These are phyloP conservation scores for Lagenorhynchus albirostris DNA, from an alignment of 2,113 vertebrate species.

Conservation along the genomic window DNA sequence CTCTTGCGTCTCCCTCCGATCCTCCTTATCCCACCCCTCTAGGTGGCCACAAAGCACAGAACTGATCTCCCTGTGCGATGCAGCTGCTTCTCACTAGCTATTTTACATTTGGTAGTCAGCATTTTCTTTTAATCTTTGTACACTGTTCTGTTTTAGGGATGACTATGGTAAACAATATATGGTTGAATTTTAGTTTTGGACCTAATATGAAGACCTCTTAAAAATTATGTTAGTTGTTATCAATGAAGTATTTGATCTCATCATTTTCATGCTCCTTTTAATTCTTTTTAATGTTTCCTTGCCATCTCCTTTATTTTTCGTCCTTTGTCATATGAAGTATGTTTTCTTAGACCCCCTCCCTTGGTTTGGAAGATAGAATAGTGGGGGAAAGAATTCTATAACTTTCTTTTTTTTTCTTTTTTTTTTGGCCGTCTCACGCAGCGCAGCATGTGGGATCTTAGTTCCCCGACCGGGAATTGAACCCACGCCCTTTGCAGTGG, in stretches of 20 bases:
- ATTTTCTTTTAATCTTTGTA: background rate
- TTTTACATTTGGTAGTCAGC: too few species aligned
- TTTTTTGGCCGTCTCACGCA: background rate
- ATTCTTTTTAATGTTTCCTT: background rate
- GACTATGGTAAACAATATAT: background rate
- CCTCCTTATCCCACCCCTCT: too few species aligned
- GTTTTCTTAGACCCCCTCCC: background rate
- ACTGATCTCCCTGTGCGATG: too few species aligned
- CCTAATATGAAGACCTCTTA: background rate
- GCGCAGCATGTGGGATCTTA: background rate
- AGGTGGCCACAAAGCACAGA: too few species aligned
- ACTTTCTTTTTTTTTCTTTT: background rate
- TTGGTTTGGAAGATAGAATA: background rate
- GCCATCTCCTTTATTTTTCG: background rate
- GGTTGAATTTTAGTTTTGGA: slow-evolving; percentile 1
- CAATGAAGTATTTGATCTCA: background rate
- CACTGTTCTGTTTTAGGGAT: background rate
- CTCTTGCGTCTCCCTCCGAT: too few species aligned
- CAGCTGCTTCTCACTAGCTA: too few species aligned
- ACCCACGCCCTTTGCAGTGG: background rate
- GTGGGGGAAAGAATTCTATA: background rate
- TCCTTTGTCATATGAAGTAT: background rate
- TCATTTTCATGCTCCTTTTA: background rate
- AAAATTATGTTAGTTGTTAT: background rate
- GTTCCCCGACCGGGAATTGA: background rate